phyloP scores from a whole-genome alignment of 30 jellyfish, hydroid and myxozoan species.

The Morbakka virulenta region DNA sequence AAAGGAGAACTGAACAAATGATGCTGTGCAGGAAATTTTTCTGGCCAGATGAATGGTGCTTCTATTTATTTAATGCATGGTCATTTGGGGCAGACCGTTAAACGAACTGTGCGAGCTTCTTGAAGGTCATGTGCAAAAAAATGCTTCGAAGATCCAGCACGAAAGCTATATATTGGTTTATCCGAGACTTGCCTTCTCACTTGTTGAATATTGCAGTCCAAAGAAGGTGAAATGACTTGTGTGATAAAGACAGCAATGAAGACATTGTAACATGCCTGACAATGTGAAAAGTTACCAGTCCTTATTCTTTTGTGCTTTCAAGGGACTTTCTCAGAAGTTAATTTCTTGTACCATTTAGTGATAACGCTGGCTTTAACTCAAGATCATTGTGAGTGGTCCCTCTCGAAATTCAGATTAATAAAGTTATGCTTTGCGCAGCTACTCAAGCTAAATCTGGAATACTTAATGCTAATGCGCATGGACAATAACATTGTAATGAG shows the following conservation, averaged over 20 bases:
- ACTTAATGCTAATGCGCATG: slow-evolving; percentile 34
- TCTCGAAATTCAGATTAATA: background rate
- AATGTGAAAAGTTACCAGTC: background rate
- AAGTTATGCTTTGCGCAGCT: slow-evolving; percentile 11
- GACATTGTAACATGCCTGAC: slow-evolving; percentile 8
- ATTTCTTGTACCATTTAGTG: background rate
- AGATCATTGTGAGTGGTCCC: slow-evolving; percentile 15
- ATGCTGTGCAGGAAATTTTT: slow-evolving; percentile 33
- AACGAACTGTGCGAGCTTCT: slow-evolving; percentile 1
- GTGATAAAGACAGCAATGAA: no score
- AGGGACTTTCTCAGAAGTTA: slow-evolving; percentile 30
- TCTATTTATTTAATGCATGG: background rate
- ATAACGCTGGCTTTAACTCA: slow-evolving; percentile 21
- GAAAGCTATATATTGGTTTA: background rate
- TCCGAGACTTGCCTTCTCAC: slow-evolving; percentile 31
- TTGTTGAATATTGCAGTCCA: background rate
- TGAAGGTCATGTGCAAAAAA: background rate
- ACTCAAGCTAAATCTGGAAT: slow-evolving; percentile 16
- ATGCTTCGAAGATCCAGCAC: slow-evolving; percentile 20
- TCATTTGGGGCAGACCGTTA: slow-evolving; percentile 6
- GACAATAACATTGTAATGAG: slow-evolving; percentile 8
- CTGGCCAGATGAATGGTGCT: slow-evolving; percentile 23
- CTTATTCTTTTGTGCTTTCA: slow-evolving; percentile 38
- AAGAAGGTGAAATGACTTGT: background rate
- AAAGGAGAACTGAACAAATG: slow-evolving; percentile 3